These are phyloP conservation scores for Tachina fera DNA, from an alignment of 2,888 invertebrate genomes.

Conservation along the genomic window DNA sequence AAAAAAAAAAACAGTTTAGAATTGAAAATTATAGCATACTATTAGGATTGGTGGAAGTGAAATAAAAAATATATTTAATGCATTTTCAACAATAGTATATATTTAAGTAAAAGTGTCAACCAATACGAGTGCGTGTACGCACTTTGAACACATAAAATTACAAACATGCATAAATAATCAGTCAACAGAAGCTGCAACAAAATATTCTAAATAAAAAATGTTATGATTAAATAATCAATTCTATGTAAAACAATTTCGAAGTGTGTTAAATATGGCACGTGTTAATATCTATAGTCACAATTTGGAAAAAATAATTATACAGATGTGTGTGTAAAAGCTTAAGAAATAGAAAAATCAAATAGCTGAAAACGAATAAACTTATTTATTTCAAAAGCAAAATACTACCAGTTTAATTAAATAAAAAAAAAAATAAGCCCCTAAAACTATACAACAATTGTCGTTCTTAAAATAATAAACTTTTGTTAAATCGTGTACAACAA, in stretches of 20 bases:
- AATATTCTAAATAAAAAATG: slow-evolving; percentile 16
- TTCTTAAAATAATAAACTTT: slow-evolving; percentile 42
- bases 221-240: slow-evolving; percentile 63
- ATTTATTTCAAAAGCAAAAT: not conserved
- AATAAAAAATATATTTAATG: slow-evolving; percentile 18
- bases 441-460: slow-evolving; percentile 18
- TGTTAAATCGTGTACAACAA: slow-evolving; percentile 17
- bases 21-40: slow-evolving; percentile 19
- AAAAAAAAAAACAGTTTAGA: too few relatives aligned
- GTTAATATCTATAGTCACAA: slow-evolving; percentile 21
- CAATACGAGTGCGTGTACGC: slow-evolving; percentile 40
- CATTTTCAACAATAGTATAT: not conserved
- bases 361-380: not conserved
- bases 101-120: slow-evolving; percentile 13
- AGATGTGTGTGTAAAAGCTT: not conserved
- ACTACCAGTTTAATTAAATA: not conserved
- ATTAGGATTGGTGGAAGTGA: not conserved
- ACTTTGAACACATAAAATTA: slow-evolving; percentile 1
- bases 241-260: not conserved
- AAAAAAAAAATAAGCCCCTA: slow-evolving; percentile 18
- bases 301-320: not conserved
- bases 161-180: not conserved
- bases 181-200: not conserved
- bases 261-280: slow-evolving; percentile 49
- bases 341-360: not conserved